Conservation (phyloP, 2,888 invertebrate genomes). For the Timema cristinae region DNA sequence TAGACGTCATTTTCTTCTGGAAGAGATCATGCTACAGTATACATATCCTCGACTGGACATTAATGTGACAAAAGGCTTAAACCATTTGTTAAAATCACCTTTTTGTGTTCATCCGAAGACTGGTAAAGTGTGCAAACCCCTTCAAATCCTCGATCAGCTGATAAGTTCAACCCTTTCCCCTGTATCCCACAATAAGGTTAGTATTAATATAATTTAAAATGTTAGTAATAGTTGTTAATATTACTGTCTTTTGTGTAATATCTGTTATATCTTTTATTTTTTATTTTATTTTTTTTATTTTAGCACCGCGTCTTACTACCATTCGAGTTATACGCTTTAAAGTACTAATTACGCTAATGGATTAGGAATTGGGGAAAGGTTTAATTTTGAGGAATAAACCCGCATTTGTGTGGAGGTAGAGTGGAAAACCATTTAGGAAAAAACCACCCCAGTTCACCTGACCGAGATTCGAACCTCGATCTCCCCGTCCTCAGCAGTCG, state of each 20-base stretch:
- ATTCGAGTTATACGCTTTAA: too few relatives aligned
- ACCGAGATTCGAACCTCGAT: too few relatives aligned
- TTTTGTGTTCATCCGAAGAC: slow-evolving; percentile 99
- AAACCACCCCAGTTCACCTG: too few relatives aligned
- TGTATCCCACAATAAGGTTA: slow-evolving; percentile 70
- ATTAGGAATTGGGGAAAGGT: too few relatives aligned
- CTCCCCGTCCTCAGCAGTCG: too few relatives aligned
- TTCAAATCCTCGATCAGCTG: slow-evolving; percentile 63
- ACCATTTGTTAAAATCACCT: slow-evolving; percentile 97
- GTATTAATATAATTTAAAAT: slow-evolving; percentile 24
- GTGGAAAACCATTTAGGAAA: too few relatives aligned
- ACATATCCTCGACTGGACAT: slow-evolving; percentile 94
- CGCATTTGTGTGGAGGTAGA: too few relatives aligned
- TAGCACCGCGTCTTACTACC: too few relatives aligned
- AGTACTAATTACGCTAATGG: too few relatives aligned
- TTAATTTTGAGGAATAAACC: too few relatives aligned
- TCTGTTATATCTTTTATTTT: too few relatives aligned
- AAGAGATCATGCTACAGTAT: slow-evolving; percentile 87
- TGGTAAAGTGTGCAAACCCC: slow-evolving; percentile 91
- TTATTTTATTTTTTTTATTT: too few relatives aligned
- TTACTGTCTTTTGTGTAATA: slow-evolving; percentile 1
- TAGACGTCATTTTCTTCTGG: slow-evolving; percentile 60
- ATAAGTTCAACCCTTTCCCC: slow-evolving; percentile 67
- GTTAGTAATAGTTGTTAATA: slow-evolving; percentile 18
- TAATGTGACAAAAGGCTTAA: slow-evolving; percentile 91